Conservation (phyloP, 2,888 invertebrate genomes). For the Bembecia ichneumoniformis region DNA sequence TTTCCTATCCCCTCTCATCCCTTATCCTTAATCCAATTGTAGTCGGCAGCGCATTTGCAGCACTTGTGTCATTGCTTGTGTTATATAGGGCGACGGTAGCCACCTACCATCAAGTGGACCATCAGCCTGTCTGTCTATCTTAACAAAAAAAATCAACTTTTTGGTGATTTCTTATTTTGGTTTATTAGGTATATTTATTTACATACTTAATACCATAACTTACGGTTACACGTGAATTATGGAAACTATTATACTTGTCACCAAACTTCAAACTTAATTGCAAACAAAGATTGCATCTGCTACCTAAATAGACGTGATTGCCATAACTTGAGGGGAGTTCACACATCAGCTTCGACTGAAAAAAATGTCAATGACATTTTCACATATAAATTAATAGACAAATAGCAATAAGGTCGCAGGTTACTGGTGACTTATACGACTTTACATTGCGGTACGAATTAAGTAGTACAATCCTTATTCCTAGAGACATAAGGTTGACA, state of each 20-base stretch:
- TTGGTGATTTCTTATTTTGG: too few relatives aligned
- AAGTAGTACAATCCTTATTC: conserved; percentile 10
- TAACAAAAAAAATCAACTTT: too few relatives aligned
- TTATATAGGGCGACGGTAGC: too few relatives aligned
- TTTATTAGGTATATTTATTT: too few relatives aligned
- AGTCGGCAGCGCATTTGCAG: too few relatives aligned
- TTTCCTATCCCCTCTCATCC: too few relatives aligned
- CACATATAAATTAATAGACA: conserved; percentile 44
- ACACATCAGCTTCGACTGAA: conserved; percentile 21
- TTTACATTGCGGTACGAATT: conserved; percentile 5
- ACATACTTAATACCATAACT: too few relatives aligned
- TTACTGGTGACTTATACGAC: conserved; percentile 20
- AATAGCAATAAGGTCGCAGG: conserved; percentile 41
- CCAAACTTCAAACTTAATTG: background rate
- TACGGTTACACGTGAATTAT: too few relatives aligned
- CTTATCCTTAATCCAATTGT: too few relatives aligned
- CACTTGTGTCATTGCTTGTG: too few relatives aligned
- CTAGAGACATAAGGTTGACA: conserved; percentile 15
- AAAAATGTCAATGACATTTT: conserved; percentile 39
- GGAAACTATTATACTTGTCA: background rate
- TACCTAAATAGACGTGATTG: background rate
- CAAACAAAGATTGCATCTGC: conserved; percentile 3
- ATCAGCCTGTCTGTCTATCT: too few relatives aligned
- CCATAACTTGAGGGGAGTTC: conserved; percentile 11
- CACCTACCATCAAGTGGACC: too few relatives aligned